Base-by-base conservation (phyloP, 2,797 vertebrate species). In the Trachops cirrhosus region DNA sequence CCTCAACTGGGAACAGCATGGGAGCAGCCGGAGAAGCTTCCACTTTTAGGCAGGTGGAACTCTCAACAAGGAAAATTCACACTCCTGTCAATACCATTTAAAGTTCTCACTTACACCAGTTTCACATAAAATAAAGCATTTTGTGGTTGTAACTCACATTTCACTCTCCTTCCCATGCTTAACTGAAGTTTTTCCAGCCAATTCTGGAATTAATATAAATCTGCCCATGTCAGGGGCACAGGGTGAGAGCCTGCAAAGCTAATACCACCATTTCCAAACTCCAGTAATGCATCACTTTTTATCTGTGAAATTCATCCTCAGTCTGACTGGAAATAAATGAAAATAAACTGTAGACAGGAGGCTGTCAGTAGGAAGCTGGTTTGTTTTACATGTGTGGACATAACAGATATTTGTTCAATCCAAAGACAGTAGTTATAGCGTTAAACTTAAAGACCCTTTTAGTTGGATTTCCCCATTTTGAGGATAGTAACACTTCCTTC, bases 21-120 rank as follows among this genome's bases (percentile, higher is more conserved):
- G 83, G 86, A 93, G 91, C 94, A 96, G 87, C 80, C 93, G 62
- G 93, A 78, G 74, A 67, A 83, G 94, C 77, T 96, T 88, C 95
- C 62, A 96, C 80, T 96, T 91, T 96, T 68, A 95, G 91, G 91
- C 94, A 97, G 96, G 97, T 97, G 93, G 94, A 89, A 86, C 68
- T 79, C 94, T 96, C 78, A 91, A 89, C 96, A 97, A 91, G 88
- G 96, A 92, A 97, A 97, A 84, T 96, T 96, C 97, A 96, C 96
- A 96, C 95, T 93, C 80, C 70, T 96, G 95, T 97, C 96, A 97
- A 90, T 95, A 95, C 89, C 89, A 94, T 87, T 98, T 96, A 96
- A 95, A 97, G 80, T 96, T 96, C 86, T 96, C 97, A 94, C 95
- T 89, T 83, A 87, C 68, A 93, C 48, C 39, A 82, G 54, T 89